Base-by-base conservation (phyloP, 2,888 invertebrate species). In the Seladonia tumulorum region DNA sequence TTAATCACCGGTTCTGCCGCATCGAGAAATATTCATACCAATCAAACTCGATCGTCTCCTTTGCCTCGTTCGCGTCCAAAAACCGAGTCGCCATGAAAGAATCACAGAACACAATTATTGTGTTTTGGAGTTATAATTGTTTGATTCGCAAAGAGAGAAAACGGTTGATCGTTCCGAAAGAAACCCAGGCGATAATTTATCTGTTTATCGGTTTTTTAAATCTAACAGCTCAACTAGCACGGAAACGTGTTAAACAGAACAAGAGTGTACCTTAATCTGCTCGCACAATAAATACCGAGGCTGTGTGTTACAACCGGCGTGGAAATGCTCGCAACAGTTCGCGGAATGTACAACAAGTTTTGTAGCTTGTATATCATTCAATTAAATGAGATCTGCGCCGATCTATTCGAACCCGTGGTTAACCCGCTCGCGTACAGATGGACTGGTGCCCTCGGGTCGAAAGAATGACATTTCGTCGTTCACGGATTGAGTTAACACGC, bases 311-410 rank as follows among this genome's bases (percentile, higher is more conserved):
- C 70, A 42, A 42, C n/a, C 70, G 70, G 14, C 5, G 70, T 70
- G 70, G 70, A 70, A 70, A 70, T 42, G 70, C 39, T 70, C 42
- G 39, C 39, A 42, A 70, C 70, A 70, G 42, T 42, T 39, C 70
- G 70, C 42, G 42, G 70, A 70, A 70, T 70, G 70, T 70, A 42
- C 70, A 42, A 70, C 70, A 70, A 70, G 70, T 10, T 42, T 42
- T 39, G 5, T 70, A n/a, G 22, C 70, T n/a, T 70, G 70, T 70
- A 70, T 70, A 70, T 70, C 71, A 42, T 72, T 45, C 42, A 72
- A 72, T 45, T 72, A 47, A 72, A 72, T n/a, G 25, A 72, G 71
- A 45, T 72, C 45, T 16, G 16, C 25, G 45, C 71, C 71, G 45
- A 70, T 70, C 70, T 70, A 42, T 70, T 18, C 66, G 66, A 42